Percentiles rank a stretch among this genome's conserved stretches.
Evolutionary conservation across 2,888 invertebrate genomes (phyloP).

Genomic region (Hyles lineata): DNA sequence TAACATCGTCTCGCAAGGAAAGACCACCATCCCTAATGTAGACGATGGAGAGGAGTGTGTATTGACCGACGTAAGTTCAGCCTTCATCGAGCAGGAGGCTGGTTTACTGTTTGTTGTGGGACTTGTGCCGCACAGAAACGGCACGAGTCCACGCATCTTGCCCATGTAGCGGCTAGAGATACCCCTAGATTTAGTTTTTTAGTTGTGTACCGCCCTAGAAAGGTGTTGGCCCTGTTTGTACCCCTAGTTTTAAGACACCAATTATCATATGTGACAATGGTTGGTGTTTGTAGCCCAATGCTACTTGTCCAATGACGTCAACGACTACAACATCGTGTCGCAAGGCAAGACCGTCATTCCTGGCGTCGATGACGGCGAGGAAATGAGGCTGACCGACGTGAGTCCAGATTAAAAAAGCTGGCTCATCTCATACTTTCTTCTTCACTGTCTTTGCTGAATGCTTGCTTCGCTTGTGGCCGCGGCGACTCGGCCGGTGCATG

Average conservation of each 20-base stretch:
- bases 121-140: conserved; percentile 58
- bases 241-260: conserved; percentile 54
- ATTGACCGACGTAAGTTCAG: conserved; percentile 91
- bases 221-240: conserved; percentile 38
- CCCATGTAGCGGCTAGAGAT: conserved; percentile 59
- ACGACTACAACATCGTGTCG: conserved; percentile 91
- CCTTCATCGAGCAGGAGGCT: conserved; percentile 65
- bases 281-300: conserved; percentile 86
- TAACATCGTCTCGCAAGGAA: conserved; percentile 96
- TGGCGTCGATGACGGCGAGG: conserved; percentile 92
- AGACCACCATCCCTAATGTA: conserved; percentile 94
- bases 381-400: conserved; percentile 90
- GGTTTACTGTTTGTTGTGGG: conserved; percentile 50
- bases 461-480: conserved; percentile 71
- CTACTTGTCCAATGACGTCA: conserved; percentile 89
- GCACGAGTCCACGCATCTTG: conserved; percentile 54
- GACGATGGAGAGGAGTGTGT: conserved; percentile 95
- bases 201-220: conserved; percentile 36
- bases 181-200: conserved; percentile 39
- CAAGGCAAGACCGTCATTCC: conserved; percentile 92
- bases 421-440: conserved; percentile 63
- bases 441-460: conserved; percentile 51
- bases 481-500: conserved; percentile 62
- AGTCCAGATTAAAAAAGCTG: conserved; percentile 83
- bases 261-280: conserved; percentile 71